phyloP scores from a whole-genome alignment of 2,113 vertebrate species.

The Phylloscopus trochiloides region DNA sequence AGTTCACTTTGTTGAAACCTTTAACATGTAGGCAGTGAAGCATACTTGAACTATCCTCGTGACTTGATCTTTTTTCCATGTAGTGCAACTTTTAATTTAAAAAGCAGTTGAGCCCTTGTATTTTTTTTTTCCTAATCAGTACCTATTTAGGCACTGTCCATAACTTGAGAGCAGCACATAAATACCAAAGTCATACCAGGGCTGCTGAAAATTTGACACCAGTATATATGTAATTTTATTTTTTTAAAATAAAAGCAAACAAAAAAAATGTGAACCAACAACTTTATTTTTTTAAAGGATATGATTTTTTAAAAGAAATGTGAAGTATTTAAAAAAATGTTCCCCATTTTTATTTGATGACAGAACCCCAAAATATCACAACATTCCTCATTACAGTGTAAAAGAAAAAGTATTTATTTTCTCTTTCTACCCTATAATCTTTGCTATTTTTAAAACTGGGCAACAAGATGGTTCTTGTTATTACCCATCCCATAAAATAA shows the following conservation, averaged over 20 bases:
- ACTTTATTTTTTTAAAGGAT: not conserved
- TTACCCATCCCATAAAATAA: not conserved
- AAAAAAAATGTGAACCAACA: not conserved
- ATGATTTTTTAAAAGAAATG: not conserved
- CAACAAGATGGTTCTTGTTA: not conserved
- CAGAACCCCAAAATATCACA: not conserved
- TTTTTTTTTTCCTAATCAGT: not conserved
- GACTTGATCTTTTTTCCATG: not conserved
- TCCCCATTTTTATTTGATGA: not conserved
- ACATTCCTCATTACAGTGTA: not conserved
- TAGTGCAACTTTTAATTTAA: not conserved
- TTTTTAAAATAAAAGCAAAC: not conserved
- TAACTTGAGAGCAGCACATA: not conserved
- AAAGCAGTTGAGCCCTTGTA: not conserved
- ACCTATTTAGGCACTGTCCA: not conserved
- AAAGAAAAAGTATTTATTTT: not conserved
- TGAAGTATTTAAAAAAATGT: not conserved
- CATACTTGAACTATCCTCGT: not conserved
- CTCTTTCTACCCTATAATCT: not conserved
- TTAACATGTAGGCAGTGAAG: not conserved
- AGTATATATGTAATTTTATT: not conserved
- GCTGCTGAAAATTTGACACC: not conserved
- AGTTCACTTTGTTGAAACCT: not conserved
- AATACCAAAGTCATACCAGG: not conserved
- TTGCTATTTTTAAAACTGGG: not conserved